A percentile compares a stretch with the other conserved stretches of the same genome.
Evolutionary conservation across 2,113 vertebrate genomes (phyloP).

Genomic region (Hippocampus mohnikei): DNA sequence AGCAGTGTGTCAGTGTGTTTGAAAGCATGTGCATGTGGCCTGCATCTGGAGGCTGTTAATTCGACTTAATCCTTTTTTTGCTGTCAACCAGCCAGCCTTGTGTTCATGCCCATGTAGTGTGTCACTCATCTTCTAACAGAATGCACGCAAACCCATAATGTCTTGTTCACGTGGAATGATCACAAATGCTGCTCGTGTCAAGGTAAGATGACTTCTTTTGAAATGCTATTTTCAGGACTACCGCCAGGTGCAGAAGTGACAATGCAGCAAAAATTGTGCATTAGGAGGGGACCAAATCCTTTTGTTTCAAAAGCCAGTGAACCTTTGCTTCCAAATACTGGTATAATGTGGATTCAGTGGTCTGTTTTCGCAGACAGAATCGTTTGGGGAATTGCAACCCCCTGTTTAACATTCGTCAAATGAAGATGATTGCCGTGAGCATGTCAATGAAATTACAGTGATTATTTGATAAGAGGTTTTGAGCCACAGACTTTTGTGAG

Average conservation of each 20-base stretch:
- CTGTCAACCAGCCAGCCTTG: slow-evolving; percentile 40
- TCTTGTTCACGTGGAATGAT: slow-evolving; percentile 32
- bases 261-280: not conserved
- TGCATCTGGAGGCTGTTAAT: slow-evolving; percentile 72
- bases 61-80: slow-evolving; percentile 62
- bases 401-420: slow-evolving; percentile 35
- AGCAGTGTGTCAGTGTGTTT: slow-evolving; percentile 41
- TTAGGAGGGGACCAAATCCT: slow-evolving; percentile 5
- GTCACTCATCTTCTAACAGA: slow-evolving; percentile 41
- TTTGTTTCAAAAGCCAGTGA: slow-evolving; percentile 6
- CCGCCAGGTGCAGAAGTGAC: not conserved
- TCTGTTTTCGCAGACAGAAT: slow-evolving; percentile 29
- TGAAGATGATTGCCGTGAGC: slow-evolving; percentile 44
- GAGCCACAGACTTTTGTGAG: slow-evolving; percentile 23
- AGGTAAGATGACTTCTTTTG: slow-evolving; percentile 48
- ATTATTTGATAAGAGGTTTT: slow-evolving; percentile 60
- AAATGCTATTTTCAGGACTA: slow-evolving; percentile 1
- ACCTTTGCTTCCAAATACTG: slow-evolving; percentile 18
- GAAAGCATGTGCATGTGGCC: slow-evolving; percentile 41
- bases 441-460: slow-evolving; percentile 45
- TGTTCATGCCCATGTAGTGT: slow-evolving; percentile 34
- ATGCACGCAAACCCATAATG: slow-evolving; percentile 22
- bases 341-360: slow-evolving; percentile 31
- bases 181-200: not conserved
- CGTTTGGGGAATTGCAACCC: slow-evolving; percentile 42